Conservation (phyloP, 2,888 invertebrate species). For the Nasonovia ribisnigri region DNA sequence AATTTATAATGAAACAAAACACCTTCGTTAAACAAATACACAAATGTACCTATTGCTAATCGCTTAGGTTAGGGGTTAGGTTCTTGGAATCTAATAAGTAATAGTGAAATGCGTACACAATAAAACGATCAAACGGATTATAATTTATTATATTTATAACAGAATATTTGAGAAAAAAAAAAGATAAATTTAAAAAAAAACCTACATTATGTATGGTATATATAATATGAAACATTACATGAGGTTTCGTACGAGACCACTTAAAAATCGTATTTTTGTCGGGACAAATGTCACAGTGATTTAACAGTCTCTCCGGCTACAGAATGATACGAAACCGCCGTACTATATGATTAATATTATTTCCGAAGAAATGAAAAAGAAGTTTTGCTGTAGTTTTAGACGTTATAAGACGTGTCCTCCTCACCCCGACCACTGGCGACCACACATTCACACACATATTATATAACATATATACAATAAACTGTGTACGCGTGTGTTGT, state of each 20-base stretch:
- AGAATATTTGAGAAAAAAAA: neutral
- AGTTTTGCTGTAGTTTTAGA: slow-evolving; percentile 5
- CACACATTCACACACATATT: neutral
- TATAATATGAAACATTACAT: neutral
- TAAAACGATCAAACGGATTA: neutral
- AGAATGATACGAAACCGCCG: neutral
- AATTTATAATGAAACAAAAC: neutral
- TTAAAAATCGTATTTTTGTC: neutral
- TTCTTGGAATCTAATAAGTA: neutral
- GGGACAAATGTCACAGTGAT: neutral
- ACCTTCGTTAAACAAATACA: neutral
- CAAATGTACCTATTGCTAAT: neutral
- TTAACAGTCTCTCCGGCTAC: neutral
- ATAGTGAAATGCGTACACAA: neutral
- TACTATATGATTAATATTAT: slow-evolving; percentile 5
- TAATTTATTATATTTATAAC: neutral
- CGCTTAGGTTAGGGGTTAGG: neutral
- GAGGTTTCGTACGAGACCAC: neutral
- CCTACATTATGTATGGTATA: neutral
- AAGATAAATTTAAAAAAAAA: neutral
- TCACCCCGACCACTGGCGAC: neutral
- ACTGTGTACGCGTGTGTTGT: neutral
- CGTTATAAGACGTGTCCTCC: neutral
- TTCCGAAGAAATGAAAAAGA: neutral
- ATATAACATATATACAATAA: neutral